Evolutionary conservation across 2,797 vertebrate species (phyloP), one percentile per base, ranked within the genome.

Genomic region (Pogoniulus pusillus): DNA sequence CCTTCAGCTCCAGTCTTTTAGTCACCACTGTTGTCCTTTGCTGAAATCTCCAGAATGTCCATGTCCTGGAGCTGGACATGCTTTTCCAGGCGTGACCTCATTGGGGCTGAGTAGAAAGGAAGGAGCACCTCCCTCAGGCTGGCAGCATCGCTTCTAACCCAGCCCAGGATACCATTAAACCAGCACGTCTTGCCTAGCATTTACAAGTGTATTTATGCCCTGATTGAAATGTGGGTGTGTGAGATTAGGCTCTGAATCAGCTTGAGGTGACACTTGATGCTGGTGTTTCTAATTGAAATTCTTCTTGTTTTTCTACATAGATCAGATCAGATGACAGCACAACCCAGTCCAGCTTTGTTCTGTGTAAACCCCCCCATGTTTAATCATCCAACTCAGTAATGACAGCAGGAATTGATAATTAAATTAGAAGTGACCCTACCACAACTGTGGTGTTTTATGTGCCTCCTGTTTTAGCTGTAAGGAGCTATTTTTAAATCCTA

Each of bases 201-300:
- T 23, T 51, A 5, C 6, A 20, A 24, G 22, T 32, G 20, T 73
- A 9, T 23, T 71, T 71, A 20, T 18, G 30, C 51, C 30, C 71
- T 59, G 54, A 77, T 72, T 80, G 80, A 85, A 55, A 80, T 60
- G 68, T 88, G 83, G 60, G 62, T 82, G 30, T 77, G 75, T 80
- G 72, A 93, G 65, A 82, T 93, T 39, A 72, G 58, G 73, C 78
- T 85, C 72, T 94, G 91, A 90, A 87, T 93, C 82, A 90, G 51
- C 72, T 94, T 91, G 81, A 87, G 91, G 72, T 93, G 81, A 82
- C 2, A 24, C 81, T 91, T 79, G 84, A 71, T 80, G 53, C 37
- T 89, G 70, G n/a, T 80, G 73, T 91, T 92, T 59, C 82, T 94
- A 65, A 91, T 93, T 93, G 91, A 90, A 95, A 91, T 90, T 87